Evolutionary conservation across 2,797 vertebrate species (phyloP).

Genomic region (Simalia tracyae): DNA sequence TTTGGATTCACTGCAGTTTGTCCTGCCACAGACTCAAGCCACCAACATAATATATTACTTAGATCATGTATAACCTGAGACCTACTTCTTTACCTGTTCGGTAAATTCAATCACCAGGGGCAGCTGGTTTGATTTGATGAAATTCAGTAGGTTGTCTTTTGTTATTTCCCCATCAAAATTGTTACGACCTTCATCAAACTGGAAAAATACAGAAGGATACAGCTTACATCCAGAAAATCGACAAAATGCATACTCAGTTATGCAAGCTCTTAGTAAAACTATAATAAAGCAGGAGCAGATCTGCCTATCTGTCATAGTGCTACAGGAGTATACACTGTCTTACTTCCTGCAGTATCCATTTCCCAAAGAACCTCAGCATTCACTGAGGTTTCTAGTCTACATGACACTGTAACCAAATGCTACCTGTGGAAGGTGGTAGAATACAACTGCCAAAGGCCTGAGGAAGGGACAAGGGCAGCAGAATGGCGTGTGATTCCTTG

Average conservation of each 20-base stretch:
- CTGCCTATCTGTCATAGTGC: neutral
- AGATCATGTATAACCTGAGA: neutral
- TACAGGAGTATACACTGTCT: neutral
- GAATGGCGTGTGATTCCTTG: neutral
- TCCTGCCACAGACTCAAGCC: neutral
- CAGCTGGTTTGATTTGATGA: slow-evolving; percentile 93
- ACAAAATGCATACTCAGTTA: neutral
- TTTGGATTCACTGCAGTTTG: neutral
- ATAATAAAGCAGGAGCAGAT: neutral
- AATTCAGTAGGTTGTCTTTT: slow-evolving; percentile 86
- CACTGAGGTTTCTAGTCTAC: neutral
- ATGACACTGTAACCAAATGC: neutral
- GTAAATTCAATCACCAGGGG: slow-evolving; percentile 99
- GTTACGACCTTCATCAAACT: slow-evolving; percentile 98
- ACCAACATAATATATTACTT: neutral
- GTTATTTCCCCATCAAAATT: slow-evolving; percentile 89
- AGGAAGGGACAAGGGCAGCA: neutral
- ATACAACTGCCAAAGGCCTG: too few species aligned
- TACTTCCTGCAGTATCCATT: neutral
- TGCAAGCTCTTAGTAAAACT: neutral
- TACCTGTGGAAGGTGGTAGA: neutral
- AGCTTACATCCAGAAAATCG: neutral
- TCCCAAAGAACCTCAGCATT: neutral
- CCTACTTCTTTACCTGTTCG: slow-evolving; percentile 83
- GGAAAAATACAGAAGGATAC: slow-evolving; percentile 10